Percentiles rank a stretch among this genome's conserved stretches.
Evolutionary conservation across 2,113 vertebrate genomes (phyloP).

Genomic region (Myotis lucifugus): DNA sequence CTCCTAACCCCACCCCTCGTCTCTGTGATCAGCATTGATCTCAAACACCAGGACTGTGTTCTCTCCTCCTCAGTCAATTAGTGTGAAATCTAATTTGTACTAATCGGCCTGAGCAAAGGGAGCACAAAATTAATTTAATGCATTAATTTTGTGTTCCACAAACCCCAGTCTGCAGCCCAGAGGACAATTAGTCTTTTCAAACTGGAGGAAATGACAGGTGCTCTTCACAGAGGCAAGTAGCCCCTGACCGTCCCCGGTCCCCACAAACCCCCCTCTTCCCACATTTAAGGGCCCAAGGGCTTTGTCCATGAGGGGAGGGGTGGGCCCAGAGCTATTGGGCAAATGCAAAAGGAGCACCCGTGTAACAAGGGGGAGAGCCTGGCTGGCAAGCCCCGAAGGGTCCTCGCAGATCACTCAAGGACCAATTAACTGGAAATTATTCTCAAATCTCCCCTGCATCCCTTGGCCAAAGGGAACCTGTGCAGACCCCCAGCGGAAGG

Average conservation of each 20-base stretch:
- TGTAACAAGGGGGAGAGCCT: not conserved
- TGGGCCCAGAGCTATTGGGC: not conserved
- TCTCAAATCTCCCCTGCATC: not conserved
- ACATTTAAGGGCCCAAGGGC: not conserved
- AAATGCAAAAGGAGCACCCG: not conserved
- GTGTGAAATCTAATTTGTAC: constrained; percentile 58
- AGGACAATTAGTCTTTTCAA: constrained; percentile 31
- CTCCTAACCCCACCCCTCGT: accelerated
- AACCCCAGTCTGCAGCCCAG: constrained; percentile 32
- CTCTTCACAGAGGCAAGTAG: not conserved
- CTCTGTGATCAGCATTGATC: not conserved
- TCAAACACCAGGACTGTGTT: not conserved
- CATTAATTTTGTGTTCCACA: constrained; percentile 44
- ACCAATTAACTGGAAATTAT: not conserved
- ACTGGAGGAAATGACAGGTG: not conserved
- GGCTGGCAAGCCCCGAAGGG: not conserved
- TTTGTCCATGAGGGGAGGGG: not conserved
- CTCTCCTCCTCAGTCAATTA: constrained; percentile 20
- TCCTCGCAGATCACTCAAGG: not conserved
- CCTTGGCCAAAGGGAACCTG: not conserved
- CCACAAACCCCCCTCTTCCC: not conserved
- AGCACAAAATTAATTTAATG: constrained; percentile 54
- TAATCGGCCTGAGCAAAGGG: constrained; percentile 36
- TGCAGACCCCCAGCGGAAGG: no score
- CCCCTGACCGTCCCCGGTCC: not conserved